Conservation (phyloP, 2,888 invertebrate species). For the Diplolepis rosae region DNA sequence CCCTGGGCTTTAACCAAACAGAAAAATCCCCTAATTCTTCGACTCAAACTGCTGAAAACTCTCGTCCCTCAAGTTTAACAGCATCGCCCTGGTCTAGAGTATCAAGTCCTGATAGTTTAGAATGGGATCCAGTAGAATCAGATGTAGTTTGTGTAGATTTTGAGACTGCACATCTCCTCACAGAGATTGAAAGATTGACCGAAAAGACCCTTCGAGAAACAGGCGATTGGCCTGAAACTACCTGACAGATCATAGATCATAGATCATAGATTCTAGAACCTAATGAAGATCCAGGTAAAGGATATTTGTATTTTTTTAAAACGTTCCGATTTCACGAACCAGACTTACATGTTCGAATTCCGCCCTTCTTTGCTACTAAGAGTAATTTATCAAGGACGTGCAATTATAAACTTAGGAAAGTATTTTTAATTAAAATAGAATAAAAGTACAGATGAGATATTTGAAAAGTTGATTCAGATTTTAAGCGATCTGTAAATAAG, state of each 20-base stretch:
- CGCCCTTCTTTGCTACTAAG: constrained; percentile 2
- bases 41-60: constrained; percentile 25
- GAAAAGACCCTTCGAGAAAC: constrained; percentile 81
- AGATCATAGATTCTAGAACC: background rate
- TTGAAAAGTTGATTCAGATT: background rate
- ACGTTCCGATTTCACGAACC: background rate
- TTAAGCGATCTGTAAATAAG: background rate
- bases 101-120: constrained; percentile 80
- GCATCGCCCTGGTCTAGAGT: constrained; percentile 77
- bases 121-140: constrained; percentile 80
- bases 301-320: constrained; percentile 26
- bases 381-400: constrained; percentile 12
- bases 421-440: constrained; percentile 1
- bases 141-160: constrained; percentile 77
- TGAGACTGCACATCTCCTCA: constrained; percentile 80
- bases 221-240: constrained; percentile 73
- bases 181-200: constrained; percentile 81
- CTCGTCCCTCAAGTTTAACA: constrained; percentile 66
- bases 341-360: background rate
- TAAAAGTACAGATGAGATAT: background rate
- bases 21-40: constrained; percentile 10
- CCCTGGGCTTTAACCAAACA: background rate
- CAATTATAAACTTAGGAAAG: constrained; percentile 16
- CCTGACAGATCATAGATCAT: constrained; percentile 34
- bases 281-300: background rate